A percentile compares a stretch with the other conserved stretches of the same genome.
These are phyloP conservation scores for Pogonomyrmex barbatus DNA, from an alignment of 1,140 invertebrate genomes.

Conservation along the genomic window DNA sequence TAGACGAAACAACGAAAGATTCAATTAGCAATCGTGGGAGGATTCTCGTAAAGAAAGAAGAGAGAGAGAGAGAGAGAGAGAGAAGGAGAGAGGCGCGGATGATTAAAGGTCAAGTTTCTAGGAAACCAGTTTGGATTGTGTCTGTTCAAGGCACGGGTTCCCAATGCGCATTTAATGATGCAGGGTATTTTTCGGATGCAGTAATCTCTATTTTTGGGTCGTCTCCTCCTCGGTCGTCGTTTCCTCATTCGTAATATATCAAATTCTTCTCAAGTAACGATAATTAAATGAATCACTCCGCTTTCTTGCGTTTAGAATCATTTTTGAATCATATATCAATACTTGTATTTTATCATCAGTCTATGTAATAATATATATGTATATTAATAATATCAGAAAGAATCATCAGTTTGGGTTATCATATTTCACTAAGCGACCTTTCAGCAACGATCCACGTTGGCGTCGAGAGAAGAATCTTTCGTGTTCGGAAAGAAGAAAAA, in stretches of 20 bases:
- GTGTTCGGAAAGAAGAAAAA: too few relatives aligned
- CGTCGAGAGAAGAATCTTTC: too few relatives aligned
- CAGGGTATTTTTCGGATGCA: conserved; percentile 60
- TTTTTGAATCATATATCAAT: neutral
- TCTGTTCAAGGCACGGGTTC: neutral
- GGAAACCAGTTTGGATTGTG: conserved; percentile 58
- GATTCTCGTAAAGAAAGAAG: neutral
- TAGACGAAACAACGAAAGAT: conserved; percentile 11
- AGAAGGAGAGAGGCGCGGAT: conserved; percentile 6
- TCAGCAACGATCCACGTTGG: too few relatives aligned
- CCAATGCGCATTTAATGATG: conserved; percentile 13
- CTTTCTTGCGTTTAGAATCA: neutral
- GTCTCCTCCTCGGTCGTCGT: neutral
- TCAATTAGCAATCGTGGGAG: conserved; percentile 22
- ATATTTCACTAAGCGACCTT: too few relatives aligned
- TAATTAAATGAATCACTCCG: neutral
- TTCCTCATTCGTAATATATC: conserved; percentile 6
- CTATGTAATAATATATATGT: neutral
- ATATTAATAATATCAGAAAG: neutral
- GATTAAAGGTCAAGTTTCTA: conserved; percentile 55
- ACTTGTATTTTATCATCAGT: neutral
- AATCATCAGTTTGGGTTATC: neutral
- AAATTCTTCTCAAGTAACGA: neutral
- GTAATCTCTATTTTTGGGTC: conserved; percentile 73
- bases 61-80: too few relatives aligned